Base-by-base conservation (phyloP, 2,888 invertebrate genomes). In the Eristalinus aeneus region DNA sequence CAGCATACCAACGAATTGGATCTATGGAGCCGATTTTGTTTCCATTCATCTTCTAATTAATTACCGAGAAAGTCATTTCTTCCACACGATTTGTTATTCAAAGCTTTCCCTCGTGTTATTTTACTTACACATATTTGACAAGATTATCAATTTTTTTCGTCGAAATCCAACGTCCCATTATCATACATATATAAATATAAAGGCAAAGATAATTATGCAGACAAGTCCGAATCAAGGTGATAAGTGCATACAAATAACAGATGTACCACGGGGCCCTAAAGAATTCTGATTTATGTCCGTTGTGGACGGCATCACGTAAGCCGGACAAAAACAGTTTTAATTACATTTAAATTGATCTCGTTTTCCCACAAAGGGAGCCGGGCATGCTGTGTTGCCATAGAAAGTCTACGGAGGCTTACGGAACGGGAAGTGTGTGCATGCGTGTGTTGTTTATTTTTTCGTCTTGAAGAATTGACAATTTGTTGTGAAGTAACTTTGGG, bases 261-360 rank as follows among this genome's bases (percentile, higher is more conserved):
- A 23, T 56, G 23, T 56, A 11, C 64, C 64, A 23, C 36, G 2
- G 8, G 2, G 22, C 56, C 56, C 22, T 23, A 23, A 27, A 22
- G 22, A 56, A 56, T 56, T 56, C 22, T 12, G 56, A 56, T 56
- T 56, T 9, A 8, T 32, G 67, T 46, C n/a, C 46, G 16, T 46
- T 16, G 46, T 8, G 16, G 16, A 16, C 16, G n/a, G 12, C 12
- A 39, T 6, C 39, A 46, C 46, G 46, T 22, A 68, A 32, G 12
- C 11, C 11, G 31, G 16, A 22, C 32, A 6, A 54, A 56, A 9
- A 39, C 23, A 58, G 34, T 58, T 69, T 69, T 69, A 69, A 69
- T 58, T 34, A 39, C 69, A 58, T 58, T 69, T 69, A 34, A 69
- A 72, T 61, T 72, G 53, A 23, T 23, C 56, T 56, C 4, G 22